Evolutionary conservation across 2,113 vertebrate genomes (phyloP).

Genomic region (Sorex fumeus): DNA sequence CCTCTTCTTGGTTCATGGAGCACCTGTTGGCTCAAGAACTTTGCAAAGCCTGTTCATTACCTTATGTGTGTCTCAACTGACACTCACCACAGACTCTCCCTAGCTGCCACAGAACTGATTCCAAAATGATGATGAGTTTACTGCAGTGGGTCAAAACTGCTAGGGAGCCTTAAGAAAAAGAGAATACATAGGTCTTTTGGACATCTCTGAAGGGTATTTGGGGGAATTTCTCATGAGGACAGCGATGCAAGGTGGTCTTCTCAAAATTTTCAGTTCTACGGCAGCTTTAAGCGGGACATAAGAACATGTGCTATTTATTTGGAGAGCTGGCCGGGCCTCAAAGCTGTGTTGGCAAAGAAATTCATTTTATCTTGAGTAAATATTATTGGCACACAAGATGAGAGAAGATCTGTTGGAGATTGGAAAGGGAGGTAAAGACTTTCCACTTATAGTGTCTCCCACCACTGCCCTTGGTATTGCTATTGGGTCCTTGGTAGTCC

Average conservation of each 20-base stretch:
- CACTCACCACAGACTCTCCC: neutral
- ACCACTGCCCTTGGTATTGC: too few species aligned
- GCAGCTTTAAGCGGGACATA: neutral
- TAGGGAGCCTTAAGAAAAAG: too few species aligned
- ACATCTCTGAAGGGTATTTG: too few species aligned
- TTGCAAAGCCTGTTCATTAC: constrained; percentile 17
- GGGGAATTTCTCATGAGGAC: neutral
- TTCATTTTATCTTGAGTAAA: too few species aligned
- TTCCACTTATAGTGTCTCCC: too few species aligned
- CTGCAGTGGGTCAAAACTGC: neutral
- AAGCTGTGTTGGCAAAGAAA: too few species aligned
- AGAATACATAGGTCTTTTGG: too few species aligned
- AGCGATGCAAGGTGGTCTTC: neutral
- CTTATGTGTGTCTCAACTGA: neutral
- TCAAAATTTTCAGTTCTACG: neutral
- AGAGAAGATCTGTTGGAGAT: too few species aligned
- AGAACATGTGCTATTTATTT: neutral
- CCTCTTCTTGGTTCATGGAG: neutral
- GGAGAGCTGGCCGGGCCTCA: too few species aligned
- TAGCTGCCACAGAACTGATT: neutral
- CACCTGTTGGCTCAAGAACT: neutral
- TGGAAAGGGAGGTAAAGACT: too few species aligned
- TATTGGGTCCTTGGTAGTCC: too few species aligned
- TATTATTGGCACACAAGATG: too few species aligned
- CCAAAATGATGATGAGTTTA: constrained; percentile 35